Evolutionary conservation across 2,888 invertebrate genomes (phyloP).

Genomic region (Diplazon laetatorius): DNA sequence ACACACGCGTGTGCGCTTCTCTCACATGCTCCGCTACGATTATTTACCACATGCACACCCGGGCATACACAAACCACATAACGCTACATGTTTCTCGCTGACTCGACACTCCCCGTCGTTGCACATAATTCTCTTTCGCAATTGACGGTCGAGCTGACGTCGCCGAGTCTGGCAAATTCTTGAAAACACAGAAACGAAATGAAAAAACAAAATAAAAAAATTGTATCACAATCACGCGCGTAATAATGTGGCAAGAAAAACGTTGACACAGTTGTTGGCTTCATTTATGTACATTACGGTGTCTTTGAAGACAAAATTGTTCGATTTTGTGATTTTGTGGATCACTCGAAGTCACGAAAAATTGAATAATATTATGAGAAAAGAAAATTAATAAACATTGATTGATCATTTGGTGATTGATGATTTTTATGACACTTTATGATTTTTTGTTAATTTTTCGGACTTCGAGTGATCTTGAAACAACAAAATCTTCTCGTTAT

Average conservation of each 20-base stretch:
- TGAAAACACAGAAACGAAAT: not conserved
- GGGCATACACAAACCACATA: not conserved
- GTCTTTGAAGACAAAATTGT: too few relatives aligned
- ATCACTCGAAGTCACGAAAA: too few relatives aligned
- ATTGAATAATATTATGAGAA: too few relatives aligned
- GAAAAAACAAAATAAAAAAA: not conserved
- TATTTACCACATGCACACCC: slow-evolving; percentile 1
- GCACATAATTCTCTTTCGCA: slow-evolving; percentile 7
- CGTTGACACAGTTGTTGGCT: too few relatives aligned
- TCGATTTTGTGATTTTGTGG: too few relatives aligned
- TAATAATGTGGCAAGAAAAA: not conserved
- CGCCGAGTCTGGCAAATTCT: slow-evolving; percentile 20
- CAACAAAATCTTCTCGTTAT: too few relatives aligned
- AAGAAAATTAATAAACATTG: too few relatives aligned
- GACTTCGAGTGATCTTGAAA: too few relatives aligned
- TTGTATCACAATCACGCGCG: not conserved
- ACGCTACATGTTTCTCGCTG: slow-evolving; percentile 31
- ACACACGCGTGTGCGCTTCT: slow-evolving; percentile 3
- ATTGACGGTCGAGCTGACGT: not conserved
- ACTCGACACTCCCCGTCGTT: not conserved
- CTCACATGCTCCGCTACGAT: slow-evolving; percentile 3
- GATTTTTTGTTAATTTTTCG: too few relatives aligned
- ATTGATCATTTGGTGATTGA: too few relatives aligned
- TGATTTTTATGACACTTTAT: too few relatives aligned
- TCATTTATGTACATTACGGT: too few relatives aligned